A percentile compares a stretch with the other conserved stretches of the same genome.
phyloP scores from a whole-genome alignment of 2,797 vertebrate species.

The Otus scops region DNA sequence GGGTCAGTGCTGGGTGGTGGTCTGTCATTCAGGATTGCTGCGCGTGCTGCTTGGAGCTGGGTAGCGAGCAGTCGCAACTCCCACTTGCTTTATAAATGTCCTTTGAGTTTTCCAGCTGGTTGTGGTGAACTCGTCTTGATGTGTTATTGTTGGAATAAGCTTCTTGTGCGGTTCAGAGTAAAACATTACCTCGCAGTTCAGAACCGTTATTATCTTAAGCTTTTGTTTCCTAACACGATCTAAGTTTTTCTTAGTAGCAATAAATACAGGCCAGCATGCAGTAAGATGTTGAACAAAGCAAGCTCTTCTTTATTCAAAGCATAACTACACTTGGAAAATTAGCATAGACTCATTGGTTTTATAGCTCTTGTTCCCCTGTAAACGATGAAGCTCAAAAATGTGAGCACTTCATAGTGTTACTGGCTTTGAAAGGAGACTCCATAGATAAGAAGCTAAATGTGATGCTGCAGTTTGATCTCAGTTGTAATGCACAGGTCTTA shows the following conservation, averaged over 20 bases:
- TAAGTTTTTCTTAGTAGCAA: not conserved
- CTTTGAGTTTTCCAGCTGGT: not conserved
- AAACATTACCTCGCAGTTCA: not conserved
- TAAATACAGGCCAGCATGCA: not conserved
- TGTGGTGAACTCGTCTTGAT: not conserved
- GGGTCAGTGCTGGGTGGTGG: not conserved
- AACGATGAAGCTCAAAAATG: not conserved
- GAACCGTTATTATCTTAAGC: not conserved
- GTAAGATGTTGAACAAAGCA: not conserved
- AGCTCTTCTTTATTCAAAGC: not conserved
- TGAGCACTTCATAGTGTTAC: not conserved
- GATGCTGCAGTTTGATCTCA: not conserved
- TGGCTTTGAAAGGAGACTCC: not conserved
- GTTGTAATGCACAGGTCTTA: not conserved
- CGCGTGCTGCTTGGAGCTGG: not conserved
- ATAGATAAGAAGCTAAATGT: not conserved
- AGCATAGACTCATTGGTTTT: not conserved
- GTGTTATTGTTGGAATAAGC: not conserved
- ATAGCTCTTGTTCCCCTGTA: not conserved
- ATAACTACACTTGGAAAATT: not conserved
- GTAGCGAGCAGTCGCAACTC: accelerated
- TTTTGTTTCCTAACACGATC: not conserved
- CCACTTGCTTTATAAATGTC: not conserved
- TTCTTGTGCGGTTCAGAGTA: not conserved
- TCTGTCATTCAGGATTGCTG: not conserved